Base-by-base conservation (phyloP, 1,140 invertebrate species). In the Thereuonema tuberculata region DNA sequence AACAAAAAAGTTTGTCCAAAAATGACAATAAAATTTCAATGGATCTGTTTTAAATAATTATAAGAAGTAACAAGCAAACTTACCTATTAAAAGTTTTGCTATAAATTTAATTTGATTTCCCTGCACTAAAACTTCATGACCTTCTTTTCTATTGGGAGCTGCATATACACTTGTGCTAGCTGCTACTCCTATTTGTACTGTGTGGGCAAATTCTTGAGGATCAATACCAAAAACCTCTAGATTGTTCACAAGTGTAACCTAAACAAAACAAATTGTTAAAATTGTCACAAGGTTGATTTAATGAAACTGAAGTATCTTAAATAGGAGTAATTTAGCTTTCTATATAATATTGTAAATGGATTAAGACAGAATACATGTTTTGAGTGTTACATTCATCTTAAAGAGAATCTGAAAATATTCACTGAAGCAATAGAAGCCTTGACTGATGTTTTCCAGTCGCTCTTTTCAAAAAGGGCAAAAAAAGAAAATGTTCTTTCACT, bases 211-310 rank as follows among this genome's bases (percentile, higher is more conserved):
- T 64, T 85, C 82, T 25, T 79, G 71, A 50, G 89, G 74, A 67
- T 84, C 83, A 61, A 94, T 87, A 17, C 89, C 89, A 75, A 82
- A 94, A 24, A 80, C 74, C 71, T 92, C 87, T 61, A 93, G 77
- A 73, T 93, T 93, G 63, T 88, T 86, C 0, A 95, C 80, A 37
- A 94, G 71, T 1, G 91, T 94, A 15, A 89, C 87, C 85, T 87
- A 63, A 20, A 67, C 66, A n/a, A 25, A 59, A 15, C 14, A 29
- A 27, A 56, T 47, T 54, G 24, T 20, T 2, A 49, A 28, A n/a
- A 24, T 37, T 37, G 17, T 9, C 17, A 9, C 31, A 9, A 37
- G 31, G 5, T 17, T 9, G 31, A 9, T 17, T 37, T n/a, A n/a
- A n/a, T n/a, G n/a, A n/a, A n/a, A n/a, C n/a, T n/a, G n/a, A n/a